Percentiles rank a stretch among this genome's conserved stretches.
Evolutionary conservation across 2,797 vertebrate species (phyloP).

Genomic region (Eutrigla gurnardus): DNA sequence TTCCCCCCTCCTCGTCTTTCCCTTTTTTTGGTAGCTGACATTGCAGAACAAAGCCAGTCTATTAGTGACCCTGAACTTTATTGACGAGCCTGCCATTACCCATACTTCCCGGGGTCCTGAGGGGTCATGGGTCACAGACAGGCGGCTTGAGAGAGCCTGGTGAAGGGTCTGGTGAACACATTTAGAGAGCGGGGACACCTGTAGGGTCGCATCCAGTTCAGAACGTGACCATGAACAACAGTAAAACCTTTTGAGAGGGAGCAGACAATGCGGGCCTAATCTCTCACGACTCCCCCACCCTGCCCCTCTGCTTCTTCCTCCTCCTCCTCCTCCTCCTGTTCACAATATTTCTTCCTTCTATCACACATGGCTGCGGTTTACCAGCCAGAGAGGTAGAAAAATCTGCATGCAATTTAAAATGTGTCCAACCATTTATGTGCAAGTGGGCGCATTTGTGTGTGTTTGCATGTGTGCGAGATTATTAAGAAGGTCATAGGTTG

Average conservation of each 20-base stretch:
- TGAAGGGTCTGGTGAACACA: conserved; percentile 90
- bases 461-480: conserved; percentile 29
- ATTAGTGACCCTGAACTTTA: conserved; percentile 94
- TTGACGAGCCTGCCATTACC: conserved; percentile 89
- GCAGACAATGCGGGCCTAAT: conserved; percentile 69
- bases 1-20: conserved; percentile 51
- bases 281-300: conserved; percentile 50
- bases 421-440: conserved; percentile 12
- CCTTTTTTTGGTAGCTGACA: conserved; percentile 86
- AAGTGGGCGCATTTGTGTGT: conserved; percentile 17
- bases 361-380: conserved; percentile 52
- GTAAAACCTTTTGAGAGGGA: conserved; percentile 74
- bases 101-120: conserved; percentile 85
- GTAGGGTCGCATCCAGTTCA: conserved; percentile 89
- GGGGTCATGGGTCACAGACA: conserved; percentile 87
- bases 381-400: conserved; percentile 33
- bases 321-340: conserved; percentile 21
- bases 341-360: conserved; percentile 50
- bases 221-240: conserved; percentile 81
- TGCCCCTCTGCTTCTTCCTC: conserved; percentile 25
- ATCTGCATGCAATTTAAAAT: conserved; percentile 39
- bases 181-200: conserved; percentile 92
- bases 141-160: conserved; percentile 80
- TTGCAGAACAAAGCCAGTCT: conserved; percentile 89
- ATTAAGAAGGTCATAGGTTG: conserved; percentile 47